Percentiles rank a stretch among this genome's conserved stretches.
Evolutionary conservation across 1,140 invertebrate species (phyloP).

Genomic region (Drosophila burlai): DNA sequence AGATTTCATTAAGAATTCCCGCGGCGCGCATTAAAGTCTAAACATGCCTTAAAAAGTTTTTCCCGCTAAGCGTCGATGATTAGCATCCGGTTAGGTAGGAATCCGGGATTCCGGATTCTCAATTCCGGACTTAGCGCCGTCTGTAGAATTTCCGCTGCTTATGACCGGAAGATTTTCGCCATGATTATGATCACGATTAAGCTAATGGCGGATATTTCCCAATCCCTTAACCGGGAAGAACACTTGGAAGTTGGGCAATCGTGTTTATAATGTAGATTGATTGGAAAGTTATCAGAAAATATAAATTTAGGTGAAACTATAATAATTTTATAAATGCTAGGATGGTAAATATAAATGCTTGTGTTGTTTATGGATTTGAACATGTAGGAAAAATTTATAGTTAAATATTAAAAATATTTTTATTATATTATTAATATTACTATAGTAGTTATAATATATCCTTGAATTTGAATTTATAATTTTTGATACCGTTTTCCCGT

Average conservation of each 20-base stretch:
- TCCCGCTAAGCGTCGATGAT: slow-evolving; percentile 69
- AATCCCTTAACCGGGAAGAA: slow-evolving; percentile 52
- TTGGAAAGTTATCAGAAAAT: not conserved
- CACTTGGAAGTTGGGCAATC: too few relatives aligned
- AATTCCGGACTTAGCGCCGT: slow-evolving; percentile 69
- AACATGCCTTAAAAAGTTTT: slow-evolving; percentile 82
- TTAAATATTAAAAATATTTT: not conserved
- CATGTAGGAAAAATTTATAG: too few relatives aligned
- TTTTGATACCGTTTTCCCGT: too few relatives aligned
- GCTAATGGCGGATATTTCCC: slow-evolving; percentile 78
- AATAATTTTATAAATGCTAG: not conserved
- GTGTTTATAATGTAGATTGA: not conserved
- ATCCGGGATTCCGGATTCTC: not conserved
- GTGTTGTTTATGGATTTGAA: not conserved
- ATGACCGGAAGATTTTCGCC: slow-evolving; percentile 78
- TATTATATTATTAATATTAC: too few relatives aligned
- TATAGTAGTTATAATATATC: too few relatives aligned
- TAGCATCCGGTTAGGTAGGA: slow-evolving; percentile 72
- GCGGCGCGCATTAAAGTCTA: slow-evolving; percentile 81
- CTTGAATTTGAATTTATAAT: not conserved
- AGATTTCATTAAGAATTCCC: slow-evolving; percentile 82
- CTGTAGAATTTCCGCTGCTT: slow-evolving; percentile 73
- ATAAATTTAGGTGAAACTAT: not conserved
- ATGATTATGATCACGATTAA: slow-evolving; percentile 80
- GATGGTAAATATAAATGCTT: not conserved